Conservation (phyloP, 2,113 vertebrate genomes). For the Anolis carolinensis region DNA sequence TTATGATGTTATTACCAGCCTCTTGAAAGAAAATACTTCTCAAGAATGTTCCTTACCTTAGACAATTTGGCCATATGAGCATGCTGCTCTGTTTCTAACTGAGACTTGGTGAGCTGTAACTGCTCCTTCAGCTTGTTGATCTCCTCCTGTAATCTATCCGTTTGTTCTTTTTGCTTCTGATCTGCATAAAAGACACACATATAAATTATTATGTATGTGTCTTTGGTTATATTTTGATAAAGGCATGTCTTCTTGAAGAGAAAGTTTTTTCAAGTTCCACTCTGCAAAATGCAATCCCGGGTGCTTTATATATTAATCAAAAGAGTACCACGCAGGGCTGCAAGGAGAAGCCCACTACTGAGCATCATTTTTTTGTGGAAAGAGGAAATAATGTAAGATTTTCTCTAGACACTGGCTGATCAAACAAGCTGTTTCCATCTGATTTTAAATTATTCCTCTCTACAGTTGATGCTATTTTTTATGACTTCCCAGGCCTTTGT, state of each 20-base stretch:
- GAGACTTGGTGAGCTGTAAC: slow-evolving; percentile 81
- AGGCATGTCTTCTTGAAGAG: background rate
- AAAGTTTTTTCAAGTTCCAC: background rate
- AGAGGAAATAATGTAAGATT: no score
- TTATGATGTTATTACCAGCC: background rate
- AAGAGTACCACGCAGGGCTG: accelerated
- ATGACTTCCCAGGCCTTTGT: background rate
- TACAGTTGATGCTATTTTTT: background rate
- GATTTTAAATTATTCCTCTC: background rate
- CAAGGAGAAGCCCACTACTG: background rate
- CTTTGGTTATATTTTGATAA: slow-evolving; percentile 11
- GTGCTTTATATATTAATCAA: slow-evolving; percentile 2
- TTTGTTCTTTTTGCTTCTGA: slow-evolving; percentile 79
- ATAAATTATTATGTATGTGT: background rate
- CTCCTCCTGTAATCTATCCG: slow-evolving; percentile 80
- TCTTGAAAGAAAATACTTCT: background rate
- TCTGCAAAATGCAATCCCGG: background rate
- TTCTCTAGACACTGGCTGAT: background rate
- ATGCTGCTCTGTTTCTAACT: slow-evolving; percentile 84
- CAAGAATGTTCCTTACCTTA: slow-evolving; percentile 73
- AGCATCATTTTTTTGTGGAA: background rate
- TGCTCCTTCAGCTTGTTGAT: slow-evolving; percentile 84
- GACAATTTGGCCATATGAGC: slow-evolving; percentile 73
- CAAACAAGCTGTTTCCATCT: background rate
- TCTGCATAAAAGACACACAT: slow-evolving; percentile 72